Evolutionary conservation across 2,113 vertebrate species (phyloP).

Genomic region (Ameiurus melas): DNA sequence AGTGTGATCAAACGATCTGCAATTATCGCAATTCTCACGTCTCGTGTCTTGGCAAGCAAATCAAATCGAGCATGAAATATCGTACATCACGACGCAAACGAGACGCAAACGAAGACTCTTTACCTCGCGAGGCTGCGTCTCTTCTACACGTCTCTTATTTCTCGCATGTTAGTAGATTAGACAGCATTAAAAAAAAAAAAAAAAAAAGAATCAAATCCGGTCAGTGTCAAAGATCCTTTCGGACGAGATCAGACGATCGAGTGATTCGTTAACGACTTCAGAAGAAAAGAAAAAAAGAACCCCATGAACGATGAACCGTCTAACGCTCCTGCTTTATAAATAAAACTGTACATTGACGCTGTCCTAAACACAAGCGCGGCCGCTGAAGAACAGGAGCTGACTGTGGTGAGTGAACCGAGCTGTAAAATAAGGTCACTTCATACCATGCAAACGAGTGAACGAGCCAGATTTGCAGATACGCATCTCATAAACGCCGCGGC

Average conservation of each 20-base stretch:
- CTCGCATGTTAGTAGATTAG: neutral
- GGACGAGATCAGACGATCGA: neutral
- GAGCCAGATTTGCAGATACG: constrained; percentile 20
- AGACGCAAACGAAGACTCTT: neutral
- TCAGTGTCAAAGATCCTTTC: neutral
- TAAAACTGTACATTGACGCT: constrained; percentile 18
- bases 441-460: constrained; percentile 56
- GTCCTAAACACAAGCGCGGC: neutral
- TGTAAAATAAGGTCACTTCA: constrained; percentile 73
- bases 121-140: neutral
- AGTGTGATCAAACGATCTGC: neutral
- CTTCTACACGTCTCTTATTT: neutral
- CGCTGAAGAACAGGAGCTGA: neutral
- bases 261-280: neutral
- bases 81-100: neutral
- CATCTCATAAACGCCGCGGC: neutral
- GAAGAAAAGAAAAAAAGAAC: neutral
- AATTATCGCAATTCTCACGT: neutral
- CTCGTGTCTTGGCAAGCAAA: neutral
- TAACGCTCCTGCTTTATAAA: neutral
- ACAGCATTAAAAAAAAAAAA: neutral
- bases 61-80: neutral
- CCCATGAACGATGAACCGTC: neutral
- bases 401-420: neutral
- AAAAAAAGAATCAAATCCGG: neutral